Conservation (phyloP, 2,113 vertebrate species). For the Raphicerus campestris region DNA sequence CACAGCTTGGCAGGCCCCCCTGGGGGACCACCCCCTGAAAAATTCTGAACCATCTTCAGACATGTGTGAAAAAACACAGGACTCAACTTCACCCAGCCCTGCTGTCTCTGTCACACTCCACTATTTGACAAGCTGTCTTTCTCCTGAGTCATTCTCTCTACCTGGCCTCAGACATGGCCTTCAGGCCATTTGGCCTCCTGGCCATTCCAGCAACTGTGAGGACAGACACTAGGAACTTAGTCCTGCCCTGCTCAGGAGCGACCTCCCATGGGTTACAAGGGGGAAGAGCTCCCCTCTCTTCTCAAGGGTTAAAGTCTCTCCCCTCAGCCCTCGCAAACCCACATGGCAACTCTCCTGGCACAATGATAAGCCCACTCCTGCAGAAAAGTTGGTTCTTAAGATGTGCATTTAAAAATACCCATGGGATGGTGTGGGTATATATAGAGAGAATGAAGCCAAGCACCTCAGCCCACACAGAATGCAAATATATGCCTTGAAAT, state of each 20-base stretch:
- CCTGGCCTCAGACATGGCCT: background rate
- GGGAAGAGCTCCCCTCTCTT: background rate
- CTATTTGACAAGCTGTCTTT: fast-evolving
- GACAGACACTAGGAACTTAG: background rate
- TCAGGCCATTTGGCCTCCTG: background rate
- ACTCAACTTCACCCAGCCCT: fast-evolving
- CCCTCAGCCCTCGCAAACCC: background rate
- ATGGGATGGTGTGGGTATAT: slow-evolving; percentile 34
- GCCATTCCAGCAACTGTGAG: background rate
- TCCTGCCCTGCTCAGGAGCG: fast-evolving
- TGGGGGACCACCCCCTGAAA: fast-evolving
- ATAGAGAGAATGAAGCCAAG: slow-evolving; percentile 35
- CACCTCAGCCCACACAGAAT: slow-evolving; percentile 69
- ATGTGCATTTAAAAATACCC: slow-evolving; percentile 67
- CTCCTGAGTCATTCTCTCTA: fast-evolving
- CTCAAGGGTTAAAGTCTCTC: fast-evolving
- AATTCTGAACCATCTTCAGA: background rate
- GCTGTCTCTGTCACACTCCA: fast-evolving
- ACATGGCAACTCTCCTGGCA: background rate
- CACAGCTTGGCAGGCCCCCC: background rate
- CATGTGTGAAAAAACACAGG: too few relatives aligned
- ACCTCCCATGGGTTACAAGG: background rate
- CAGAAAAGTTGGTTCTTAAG: background rate
- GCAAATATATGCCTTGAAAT: slow-evolving; percentile 57
- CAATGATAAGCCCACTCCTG: background rate